Evolutionary conservation across 2,113 vertebrate species (phyloP).

Genomic region (Campylomormyrus numenius): DNA sequence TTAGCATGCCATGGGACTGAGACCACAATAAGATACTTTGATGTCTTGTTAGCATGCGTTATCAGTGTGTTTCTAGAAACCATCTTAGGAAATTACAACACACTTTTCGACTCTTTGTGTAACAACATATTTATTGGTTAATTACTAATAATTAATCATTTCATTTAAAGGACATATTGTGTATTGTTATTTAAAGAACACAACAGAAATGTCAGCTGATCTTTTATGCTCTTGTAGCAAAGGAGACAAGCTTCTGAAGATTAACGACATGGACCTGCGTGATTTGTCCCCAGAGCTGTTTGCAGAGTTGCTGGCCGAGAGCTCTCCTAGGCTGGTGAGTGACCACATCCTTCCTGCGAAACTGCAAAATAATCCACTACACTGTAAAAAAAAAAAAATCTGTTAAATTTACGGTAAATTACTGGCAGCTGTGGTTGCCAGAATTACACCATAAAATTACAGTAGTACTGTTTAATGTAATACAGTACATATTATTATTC

Average conservation of each 20-base stretch:
- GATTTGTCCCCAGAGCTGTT: constrained; percentile 48
- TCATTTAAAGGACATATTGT: background rate
- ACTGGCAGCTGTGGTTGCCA: too few species aligned
- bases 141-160: background rate
- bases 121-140: background rate
- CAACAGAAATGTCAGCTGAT: background rate
- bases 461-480: too few species aligned
- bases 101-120: background rate
- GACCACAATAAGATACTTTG: background rate
- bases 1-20: background rate
- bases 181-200: background rate
- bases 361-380: background rate
- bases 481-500: too few species aligned
- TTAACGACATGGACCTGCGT: constrained; percentile 47
- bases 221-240: constrained; percentile 31
- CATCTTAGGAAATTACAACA: background rate
- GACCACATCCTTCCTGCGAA: background rate
- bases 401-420: too few species aligned
- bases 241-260: constrained; percentile 55
- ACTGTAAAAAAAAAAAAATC: too few species aligned
- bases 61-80: background rate
- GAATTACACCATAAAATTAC: too few species aligned
- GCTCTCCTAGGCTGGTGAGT: constrained; percentile 53
- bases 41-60: background rate
- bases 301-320: constrained; percentile 38